Conservation (phyloP, 2,888 invertebrate species). For the Esperia sulphurella region DNA sequence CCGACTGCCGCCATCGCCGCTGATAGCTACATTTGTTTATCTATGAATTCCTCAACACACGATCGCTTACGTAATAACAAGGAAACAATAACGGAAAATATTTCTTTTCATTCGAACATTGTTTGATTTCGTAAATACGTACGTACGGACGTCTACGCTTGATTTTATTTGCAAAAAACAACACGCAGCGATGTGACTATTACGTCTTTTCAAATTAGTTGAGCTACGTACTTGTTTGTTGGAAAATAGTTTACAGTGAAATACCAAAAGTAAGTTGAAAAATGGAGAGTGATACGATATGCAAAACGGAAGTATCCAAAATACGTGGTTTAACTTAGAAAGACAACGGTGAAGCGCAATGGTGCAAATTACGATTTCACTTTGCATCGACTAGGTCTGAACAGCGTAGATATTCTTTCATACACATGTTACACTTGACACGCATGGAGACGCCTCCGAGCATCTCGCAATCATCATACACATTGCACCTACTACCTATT, state of each 20-base stretch:
- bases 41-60: slow-evolving; percentile 7
- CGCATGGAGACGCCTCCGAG: slow-evolving; percentile 9
- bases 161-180: too few species aligned
- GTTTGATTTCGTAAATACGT: not conserved
- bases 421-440: slow-evolving; percentile 3
- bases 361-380: slow-evolving; percentile 14
- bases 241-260: not conserved
- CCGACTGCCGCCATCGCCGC: slow-evolving; percentile 23
- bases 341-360: not conserved
- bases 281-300: too few species aligned
- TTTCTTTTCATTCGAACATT: slow-evolving; percentile 1
- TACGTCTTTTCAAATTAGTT: too few species aligned
- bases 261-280: too few species aligned
- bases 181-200: not conserved
- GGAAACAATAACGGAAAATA: slow-evolving; percentile 5
- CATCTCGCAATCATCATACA: slow-evolving; percentile 6
- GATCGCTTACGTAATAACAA: slow-evolving; percentile 11
- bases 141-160: not conserved
- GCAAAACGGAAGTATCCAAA: too few species aligned
- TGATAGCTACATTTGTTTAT: slow-evolving; percentile 33
- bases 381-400: slow-evolving; percentile 3
- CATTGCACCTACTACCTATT: not conserved
- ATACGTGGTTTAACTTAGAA: not conserved
- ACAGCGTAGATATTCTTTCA: slow-evolving; percentile 4
- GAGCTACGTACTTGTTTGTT: not conserved